Conservation (phyloP, 2,797 vertebrate genomes). For the Telmatherina bonti region DNA sequence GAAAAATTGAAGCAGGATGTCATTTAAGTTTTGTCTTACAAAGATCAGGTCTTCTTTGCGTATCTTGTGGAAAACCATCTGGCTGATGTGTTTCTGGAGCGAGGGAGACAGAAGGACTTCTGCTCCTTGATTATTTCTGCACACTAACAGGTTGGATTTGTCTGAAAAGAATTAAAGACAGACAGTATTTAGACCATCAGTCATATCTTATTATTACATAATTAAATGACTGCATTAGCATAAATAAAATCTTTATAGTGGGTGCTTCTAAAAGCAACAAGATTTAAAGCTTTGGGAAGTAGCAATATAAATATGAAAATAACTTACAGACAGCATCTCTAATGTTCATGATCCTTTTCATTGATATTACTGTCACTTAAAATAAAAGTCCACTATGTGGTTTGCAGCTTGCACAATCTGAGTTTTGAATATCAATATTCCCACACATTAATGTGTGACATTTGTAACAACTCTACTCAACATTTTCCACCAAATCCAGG, state of each 20-base stretch:
- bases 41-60: conserved; percentile 92
- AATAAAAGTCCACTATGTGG: neutral
- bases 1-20: neutral
- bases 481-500: neutral
- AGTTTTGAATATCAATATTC: neutral
- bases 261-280: neutral
- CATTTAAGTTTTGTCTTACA: conserved; percentile 81
- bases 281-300: neutral
- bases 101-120: conserved; percentile 87
- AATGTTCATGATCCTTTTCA: neutral
- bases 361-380: neutral
- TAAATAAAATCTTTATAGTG: neutral
- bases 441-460: too few relatives aligned
- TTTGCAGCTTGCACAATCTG: neutral
- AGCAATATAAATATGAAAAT: neutral
- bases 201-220: neutral
- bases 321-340: neutral
- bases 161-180: conserved; percentile 77
- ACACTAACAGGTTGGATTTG: conserved; percentile 95
- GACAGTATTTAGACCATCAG: neutral
- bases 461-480: neutral
- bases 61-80: conserved; percentile 99
- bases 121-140: conserved; percentile 87
- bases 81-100: conserved; percentile 90
- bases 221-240: neutral